Evolutionary conservation across 2,888 invertebrate species (phyloP).

Genomic region (Itoplectis maculator): DNA sequence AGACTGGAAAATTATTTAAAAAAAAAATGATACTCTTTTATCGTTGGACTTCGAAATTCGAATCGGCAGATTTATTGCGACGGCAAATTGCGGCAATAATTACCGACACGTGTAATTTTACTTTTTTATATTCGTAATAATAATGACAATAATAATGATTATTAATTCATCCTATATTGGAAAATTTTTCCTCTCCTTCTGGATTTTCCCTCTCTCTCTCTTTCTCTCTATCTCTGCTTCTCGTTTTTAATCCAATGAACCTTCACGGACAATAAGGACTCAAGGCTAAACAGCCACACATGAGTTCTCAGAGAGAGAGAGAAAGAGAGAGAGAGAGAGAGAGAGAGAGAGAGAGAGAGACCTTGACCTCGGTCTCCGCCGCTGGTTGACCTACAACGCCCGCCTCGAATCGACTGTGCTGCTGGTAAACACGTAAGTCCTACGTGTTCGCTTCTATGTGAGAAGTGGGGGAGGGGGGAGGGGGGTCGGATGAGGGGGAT

Average conservation of each 20-base stretch:
- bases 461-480: too few relatives aligned
- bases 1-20: neutral
- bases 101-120: neutral
- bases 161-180: constrained; percentile 21
- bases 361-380: constrained; percentile 80
- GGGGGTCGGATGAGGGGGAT: too few relatives aligned
- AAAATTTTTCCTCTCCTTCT: constrained; percentile 25
- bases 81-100: neutral
- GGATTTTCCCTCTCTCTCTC: neutral
- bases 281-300: constrained; percentile 57
- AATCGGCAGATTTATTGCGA: neutral
- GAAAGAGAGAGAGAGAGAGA: too few relatives aligned
- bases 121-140: neutral
- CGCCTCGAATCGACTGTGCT: constrained; percentile 70
- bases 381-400: constrained; percentile 81
- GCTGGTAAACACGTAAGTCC: neutral
- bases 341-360: too few relatives aligned
- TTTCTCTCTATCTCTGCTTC: constrained; percentile 26
- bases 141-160: too few relatives aligned
- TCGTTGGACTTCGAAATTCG: too few relatives aligned
- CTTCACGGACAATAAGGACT: constrained; percentile 66
- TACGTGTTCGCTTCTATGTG: constrained; percentile 16
- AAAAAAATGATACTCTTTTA: neutral
- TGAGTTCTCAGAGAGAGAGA: constrained; percentile 72
- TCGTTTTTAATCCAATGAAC: constrained; percentile 61